phyloP scores from a whole-genome alignment of 2,888 invertebrate species.

The Habroteleia sp. region DNA sequence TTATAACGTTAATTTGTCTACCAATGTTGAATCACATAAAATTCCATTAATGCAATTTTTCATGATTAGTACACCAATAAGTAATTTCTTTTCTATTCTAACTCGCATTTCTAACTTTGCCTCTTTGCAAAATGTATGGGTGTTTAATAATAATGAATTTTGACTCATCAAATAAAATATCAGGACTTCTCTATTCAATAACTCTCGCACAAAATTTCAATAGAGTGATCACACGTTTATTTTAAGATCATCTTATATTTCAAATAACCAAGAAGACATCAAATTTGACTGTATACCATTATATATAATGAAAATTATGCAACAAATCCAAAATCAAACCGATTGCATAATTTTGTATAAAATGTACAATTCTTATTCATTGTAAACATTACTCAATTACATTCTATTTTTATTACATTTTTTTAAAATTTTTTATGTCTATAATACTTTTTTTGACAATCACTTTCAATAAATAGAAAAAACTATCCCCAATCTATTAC shows the following conservation, averaged over 20 bases:
- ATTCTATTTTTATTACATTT: too few relatives aligned
- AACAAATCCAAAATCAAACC: constrained; percentile 3
- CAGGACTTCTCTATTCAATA: constrained; percentile 5
- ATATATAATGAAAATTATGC: not conserved
- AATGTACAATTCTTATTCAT: constrained; percentile 4
- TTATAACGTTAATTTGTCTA: constrained; percentile 17
- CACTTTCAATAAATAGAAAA: not conserved
- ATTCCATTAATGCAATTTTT: not conserved
- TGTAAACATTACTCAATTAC: constrained; percentile 5
- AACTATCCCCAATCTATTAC: constrained; percentile 11
- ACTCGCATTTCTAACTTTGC: too few relatives aligned
- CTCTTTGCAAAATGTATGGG: not conserved
- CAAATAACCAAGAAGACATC: not conserved
- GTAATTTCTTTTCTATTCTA: too few relatives aligned
- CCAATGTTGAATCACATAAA: not conserved
- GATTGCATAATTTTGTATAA: constrained; percentile 3
- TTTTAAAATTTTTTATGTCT: not conserved
- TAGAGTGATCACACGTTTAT: constrained; percentile 1
- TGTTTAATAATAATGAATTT: not conserved
- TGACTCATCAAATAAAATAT: constrained; percentile 9
- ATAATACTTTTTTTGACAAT: not conserved
- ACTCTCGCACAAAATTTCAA: constrained; percentile 5
- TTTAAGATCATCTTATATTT: constrained; percentile 6
- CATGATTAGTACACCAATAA: too few relatives aligned
- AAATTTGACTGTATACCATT: not conserved